Base-by-base conservation (phyloP, 2,797 vertebrate genomes). In the Glyptemys insculpta region DNA sequence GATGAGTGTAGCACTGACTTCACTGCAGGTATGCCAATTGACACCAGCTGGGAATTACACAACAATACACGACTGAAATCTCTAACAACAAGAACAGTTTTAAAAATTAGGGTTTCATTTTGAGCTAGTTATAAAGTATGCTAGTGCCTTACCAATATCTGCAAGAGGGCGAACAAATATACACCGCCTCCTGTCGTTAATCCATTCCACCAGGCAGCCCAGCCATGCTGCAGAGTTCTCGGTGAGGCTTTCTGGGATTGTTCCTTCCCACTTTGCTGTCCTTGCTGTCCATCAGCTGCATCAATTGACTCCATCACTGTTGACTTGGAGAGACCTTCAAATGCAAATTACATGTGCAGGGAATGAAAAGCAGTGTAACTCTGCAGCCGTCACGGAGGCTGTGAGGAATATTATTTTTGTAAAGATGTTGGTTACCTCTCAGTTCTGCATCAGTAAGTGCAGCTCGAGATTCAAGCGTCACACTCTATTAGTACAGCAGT, bases 71-170 rank as follows among this genome's bases (percentile, higher is more conserved):
- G 3, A 93, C 78, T 7, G 92, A 47, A 76, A 62, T 29, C 27
- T 90, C 31, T 47, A 49, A 81, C 47, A 19, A 2, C 78, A 90
- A 72, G 0, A 3, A 50, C 80, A n/a, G 82, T 59, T 85, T 76
- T n/a, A 34, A 49, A 90, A 29, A 88, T 50, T 14, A 34, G 6
- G 12, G 47, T 74, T 16, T 50, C 78, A 90, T 83, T 74, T 89
- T 83, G 83, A 95, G 81, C 41, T 0, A 0, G 84, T 4, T 62
- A 87, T 72, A 80, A 88, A 68, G 62, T 23, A 72, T 41, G 68
- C n/a, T 72, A 23, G n/a, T 90, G 53, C 89, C 98, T 98, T 98
- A 99, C 98, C 98, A 98, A 94, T 91, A 98, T 98, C 96, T 99
- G 98, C 2, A 98, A 98, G 78, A 98, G 96, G 79, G 98, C 98